Evolutionary conservation across 2,888 invertebrate genomes (phyloP).

Genomic region (Candidula unifasciata): DNA sequence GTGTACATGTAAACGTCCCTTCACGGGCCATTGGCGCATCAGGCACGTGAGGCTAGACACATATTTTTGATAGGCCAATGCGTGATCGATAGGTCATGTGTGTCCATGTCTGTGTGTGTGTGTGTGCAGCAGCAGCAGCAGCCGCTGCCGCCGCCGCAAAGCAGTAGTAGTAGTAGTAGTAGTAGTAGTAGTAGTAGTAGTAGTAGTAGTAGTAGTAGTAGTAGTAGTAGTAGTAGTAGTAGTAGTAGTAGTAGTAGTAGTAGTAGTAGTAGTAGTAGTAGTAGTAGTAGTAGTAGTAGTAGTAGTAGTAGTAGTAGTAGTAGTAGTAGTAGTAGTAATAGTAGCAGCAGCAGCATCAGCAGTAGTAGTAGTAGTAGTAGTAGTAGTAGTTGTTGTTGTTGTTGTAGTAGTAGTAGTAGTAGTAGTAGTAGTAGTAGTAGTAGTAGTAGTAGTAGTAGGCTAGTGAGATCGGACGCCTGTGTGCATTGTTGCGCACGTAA

Average conservation of each 20-base stretch:
- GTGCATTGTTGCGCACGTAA: too few species aligned
- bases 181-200: conserved; percentile 47
- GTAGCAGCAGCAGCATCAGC: too few species aligned
- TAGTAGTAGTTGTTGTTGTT: conserved; percentile 53
- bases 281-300: conserved; percentile 40
- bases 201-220: conserved; percentile 45
- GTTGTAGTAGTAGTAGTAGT: conserved; percentile 54
- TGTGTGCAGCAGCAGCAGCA: too few species aligned
- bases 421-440: conserved; percentile 54
- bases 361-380: conserved; percentile 33
- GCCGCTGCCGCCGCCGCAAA: too few species aligned
- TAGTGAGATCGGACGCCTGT: too few species aligned
- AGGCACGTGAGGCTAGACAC: too few species aligned
- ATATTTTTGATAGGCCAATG: too few species aligned
- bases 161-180: conserved; percentile 45
- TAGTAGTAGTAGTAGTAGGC: conserved; percentile 46
- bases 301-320: conserved; percentile 28
- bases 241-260: conserved; percentile 55
- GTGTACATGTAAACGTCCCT: too few species aligned
- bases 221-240: conserved; percentile 55
- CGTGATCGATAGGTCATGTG: background rate
- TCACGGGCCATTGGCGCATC: too few species aligned
- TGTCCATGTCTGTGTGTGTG: background rate
- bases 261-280: conserved; percentile 55
- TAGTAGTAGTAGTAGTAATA: background rate